Conservation (phyloP, 1,140 invertebrate genomes). For the Hyles euphorbiae region DNA sequence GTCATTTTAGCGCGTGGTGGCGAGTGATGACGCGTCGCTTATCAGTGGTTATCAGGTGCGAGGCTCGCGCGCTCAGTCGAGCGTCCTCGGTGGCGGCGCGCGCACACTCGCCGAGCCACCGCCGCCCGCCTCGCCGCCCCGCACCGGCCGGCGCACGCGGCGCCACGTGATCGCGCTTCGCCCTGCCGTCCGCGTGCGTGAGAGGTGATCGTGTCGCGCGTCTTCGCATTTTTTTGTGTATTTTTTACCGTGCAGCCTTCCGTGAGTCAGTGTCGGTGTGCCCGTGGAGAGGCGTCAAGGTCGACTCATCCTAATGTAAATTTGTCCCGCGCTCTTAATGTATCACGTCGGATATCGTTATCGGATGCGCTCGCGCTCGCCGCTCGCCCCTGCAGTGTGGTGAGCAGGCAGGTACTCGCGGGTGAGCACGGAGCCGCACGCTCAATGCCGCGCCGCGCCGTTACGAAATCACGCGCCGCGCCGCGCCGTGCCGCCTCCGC, state of each 20-base stretch:
- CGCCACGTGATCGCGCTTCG: neutral
- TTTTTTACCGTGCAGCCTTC: neutral
- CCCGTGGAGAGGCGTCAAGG: slow-evolving; percentile 49
- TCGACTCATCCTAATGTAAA: slow-evolving; percentile 59
- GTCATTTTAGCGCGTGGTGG: neutral
- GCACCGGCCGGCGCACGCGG: too few relatives aligned
- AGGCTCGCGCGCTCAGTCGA: slow-evolving; percentile 48
- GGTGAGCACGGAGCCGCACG: too few relatives aligned
- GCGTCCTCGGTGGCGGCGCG: slow-evolving; percentile 45
- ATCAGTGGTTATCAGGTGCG: slow-evolving; percentile 66
- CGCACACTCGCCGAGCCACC: slow-evolving; percentile 26
- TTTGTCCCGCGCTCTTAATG: slow-evolving; percentile 53
- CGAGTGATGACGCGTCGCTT: slow-evolving; percentile 52
- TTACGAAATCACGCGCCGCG: too few relatives aligned
- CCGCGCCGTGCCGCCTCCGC: too few relatives aligned
- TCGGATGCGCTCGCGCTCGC: slow-evolving; percentile 12
- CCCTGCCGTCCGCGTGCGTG: neutral
- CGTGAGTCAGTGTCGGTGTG: slow-evolving; percentile 33
- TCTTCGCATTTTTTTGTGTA: neutral
- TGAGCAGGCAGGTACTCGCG: too few relatives aligned
- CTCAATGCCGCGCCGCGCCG: too few relatives aligned
- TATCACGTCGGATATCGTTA: slow-evolving; percentile 49
- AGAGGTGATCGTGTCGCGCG: neutral
- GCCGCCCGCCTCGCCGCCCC: neutral
- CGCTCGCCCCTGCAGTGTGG: too few relatives aligned